Evolutionary conservation across 2,113 vertebrate species (phyloP), one percentile per base, ranked within the genome.

Genomic region (Piprites chloris): DNA sequence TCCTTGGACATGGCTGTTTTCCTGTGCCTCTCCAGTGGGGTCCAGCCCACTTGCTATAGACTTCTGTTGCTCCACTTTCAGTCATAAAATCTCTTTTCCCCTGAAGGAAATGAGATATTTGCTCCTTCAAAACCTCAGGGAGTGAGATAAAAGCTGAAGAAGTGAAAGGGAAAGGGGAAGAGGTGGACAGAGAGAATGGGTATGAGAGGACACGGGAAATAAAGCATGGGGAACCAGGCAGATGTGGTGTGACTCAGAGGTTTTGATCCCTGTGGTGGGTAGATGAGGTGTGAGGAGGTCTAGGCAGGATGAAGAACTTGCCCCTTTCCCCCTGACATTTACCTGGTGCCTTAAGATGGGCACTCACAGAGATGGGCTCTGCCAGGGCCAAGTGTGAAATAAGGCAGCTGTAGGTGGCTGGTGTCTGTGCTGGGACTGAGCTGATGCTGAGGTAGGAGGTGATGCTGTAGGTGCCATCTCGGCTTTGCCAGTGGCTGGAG

Each of bases 401-500:
- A 47, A 81, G 97, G 91, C 99, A 99, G 91, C 82, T 98, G 72
- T 98, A 97, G 41, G 89, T 96, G 35, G 98, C 98, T 11, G 98
- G 98, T 19, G 96, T 85, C 32, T 80, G 39, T 0, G 71, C 81
- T 6, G 73, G 90, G 58, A 97, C 71, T 5, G 94, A 94, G n/a
- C 68, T 80, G 19, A 98, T 91, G 4, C 18, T 90, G 30, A 99
- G 90, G 50, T 97, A 97, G 67, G 98, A 98, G 7, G 98, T 97
- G 89, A 98, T 92, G 42, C 98, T 98, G 65, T 94, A 98, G 14
- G 98, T 98, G 62, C 98, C 98, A 3, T 98, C 98, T 9, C 35
- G 49, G 42, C 98, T 98, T 89, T 98, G 98, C 19, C 96, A 97
- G 90, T 99, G 98, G 78, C 98, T 99, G 91, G 98, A 98, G 72